Evolutionary conservation across 2,888 invertebrate species (phyloP).

Genomic region (Caenorhabditis sp.): DNA sequence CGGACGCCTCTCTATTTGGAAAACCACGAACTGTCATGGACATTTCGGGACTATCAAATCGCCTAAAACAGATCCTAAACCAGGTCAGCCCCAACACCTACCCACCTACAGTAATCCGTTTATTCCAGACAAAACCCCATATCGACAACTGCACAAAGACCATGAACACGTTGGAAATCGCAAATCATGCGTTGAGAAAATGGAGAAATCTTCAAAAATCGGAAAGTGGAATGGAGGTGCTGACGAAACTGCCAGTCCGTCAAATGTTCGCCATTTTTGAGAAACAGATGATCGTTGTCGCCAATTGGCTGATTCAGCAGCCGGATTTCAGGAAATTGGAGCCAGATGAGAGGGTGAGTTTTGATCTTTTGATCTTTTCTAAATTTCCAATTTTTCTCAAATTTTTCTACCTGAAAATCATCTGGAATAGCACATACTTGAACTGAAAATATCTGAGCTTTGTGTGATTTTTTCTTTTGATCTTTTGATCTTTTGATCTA

Average conservation of each 20-base stretch:
- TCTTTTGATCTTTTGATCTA: too few relatives aligned
- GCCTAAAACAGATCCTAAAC: constrained; percentile 34
- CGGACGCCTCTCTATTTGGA: constrained; percentile 26
- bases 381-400: too few relatives aligned
- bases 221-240: constrained; percentile 33
- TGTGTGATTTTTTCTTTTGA: too few relatives aligned
- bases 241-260: constrained; percentile 29
- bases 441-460: too few relatives aligned
- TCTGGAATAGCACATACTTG: too few relatives aligned
- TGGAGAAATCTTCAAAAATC: constrained; percentile 51
- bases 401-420: too few relatives aligned
- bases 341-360: constrained; percentile 54
- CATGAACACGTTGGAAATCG: constrained; percentile 49
- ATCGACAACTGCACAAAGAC: constrained; percentile 14
- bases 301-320: constrained; percentile 63
- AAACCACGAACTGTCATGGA: constrained; percentile 48
- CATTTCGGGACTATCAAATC: constrained; percentile 22
- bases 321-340: constrained; percentile 52
- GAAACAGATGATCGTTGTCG: constrained; percentile 59
- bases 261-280: constrained; percentile 54
- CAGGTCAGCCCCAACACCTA: background rate
- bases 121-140: background rate
- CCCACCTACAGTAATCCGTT: too few relatives aligned
- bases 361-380: background rate
- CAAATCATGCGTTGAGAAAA: constrained; percentile 37